Conservation (phyloP, 2,888 invertebrate species). For the Brachyptera putata region DNA sequence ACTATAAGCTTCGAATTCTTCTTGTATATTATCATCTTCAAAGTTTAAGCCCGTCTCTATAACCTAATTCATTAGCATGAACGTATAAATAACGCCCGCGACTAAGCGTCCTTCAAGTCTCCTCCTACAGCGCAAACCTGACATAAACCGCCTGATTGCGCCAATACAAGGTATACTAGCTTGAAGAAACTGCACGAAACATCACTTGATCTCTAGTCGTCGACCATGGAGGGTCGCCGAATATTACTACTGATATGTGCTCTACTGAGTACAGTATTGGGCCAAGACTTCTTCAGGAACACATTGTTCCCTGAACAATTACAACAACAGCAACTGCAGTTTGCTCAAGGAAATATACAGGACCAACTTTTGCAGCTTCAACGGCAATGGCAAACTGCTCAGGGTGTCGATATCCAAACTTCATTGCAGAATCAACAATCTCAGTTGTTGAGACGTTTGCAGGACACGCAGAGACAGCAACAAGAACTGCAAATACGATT, state of each 20-base stretch:
- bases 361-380: constrained; percentile 40
- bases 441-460: constrained; percentile 32
- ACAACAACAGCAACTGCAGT: constrained; percentile 39
- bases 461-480: constrained; percentile 35
- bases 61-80: too few species aligned
- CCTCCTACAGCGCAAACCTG: too few species aligned
- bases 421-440: constrained; percentile 27
- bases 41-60: too few species aligned
- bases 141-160: too few species aligned
- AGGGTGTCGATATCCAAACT: constrained; percentile 24
- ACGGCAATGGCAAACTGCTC: constrained; percentile 40
- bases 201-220: too few species aligned
- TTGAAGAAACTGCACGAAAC: too few species aligned
- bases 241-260: not conserved
- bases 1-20: too few species aligned
- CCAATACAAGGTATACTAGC: too few species aligned
- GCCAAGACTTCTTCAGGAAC: constrained; percentile 21
- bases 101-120: too few species aligned
- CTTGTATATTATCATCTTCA: too few species aligned
- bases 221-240: not conserved
- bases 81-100: too few species aligned
- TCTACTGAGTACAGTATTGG: not conserved
- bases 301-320: constrained; percentile 39
- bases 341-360: constrained; percentile 40
- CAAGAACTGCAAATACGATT: constrained; percentile 36